Evolutionary conservation across 2,888 invertebrate genomes (phyloP), one percentile per base, ranked within the genome.

Genomic region (Ichneumoninae sp.): DNA sequence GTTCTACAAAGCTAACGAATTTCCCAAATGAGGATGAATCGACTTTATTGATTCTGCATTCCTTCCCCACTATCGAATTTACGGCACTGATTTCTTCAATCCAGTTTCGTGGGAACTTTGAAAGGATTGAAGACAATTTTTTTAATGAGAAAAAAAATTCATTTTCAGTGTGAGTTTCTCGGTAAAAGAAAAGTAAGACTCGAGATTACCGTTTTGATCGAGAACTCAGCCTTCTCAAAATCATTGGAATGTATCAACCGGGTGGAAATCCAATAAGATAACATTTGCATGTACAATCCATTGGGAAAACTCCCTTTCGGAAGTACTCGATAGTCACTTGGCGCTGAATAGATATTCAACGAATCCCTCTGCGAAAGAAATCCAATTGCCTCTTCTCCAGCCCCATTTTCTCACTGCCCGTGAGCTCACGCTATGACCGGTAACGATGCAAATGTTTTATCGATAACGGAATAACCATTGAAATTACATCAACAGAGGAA

Each of bases 381-480:
- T 69, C 66, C 71, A 74, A 78, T 69, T 57, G 40, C 65, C 68
- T 70, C 13, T 26, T 26, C 44, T 54, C 44, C 40, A 22, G 30
- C 44, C 36, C 50, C 36, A 19, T 57, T 73, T 47, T 63, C 22
- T 68, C 73, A 40, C 10, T 50, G 44, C 8, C n/a, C 40, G 13
- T 1, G 30, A n/a, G 30, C 22, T 36, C 22, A 52, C 22, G 36
- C 19, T 66, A 50, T 77, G 57, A 33, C 40, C 76, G 63, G 78
- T 78, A 74, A 74, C 74, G 78, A 78, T 47, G 30, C 40, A 47
- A 73, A 78, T 30, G 54, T 65, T 65, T 77, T 76, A 44, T 65
- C 76, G 71, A 82, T 50, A 60, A 81, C 47, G 30, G 10, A 30
- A 33, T 77, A 22, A 57, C 63, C 36, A 30, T 36, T 22, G 7